These are phyloP conservation scores for Trachelus troglodyta DNA, from an alignment of 2,888 invertebrate species.

Conservation along the genomic window DNA sequence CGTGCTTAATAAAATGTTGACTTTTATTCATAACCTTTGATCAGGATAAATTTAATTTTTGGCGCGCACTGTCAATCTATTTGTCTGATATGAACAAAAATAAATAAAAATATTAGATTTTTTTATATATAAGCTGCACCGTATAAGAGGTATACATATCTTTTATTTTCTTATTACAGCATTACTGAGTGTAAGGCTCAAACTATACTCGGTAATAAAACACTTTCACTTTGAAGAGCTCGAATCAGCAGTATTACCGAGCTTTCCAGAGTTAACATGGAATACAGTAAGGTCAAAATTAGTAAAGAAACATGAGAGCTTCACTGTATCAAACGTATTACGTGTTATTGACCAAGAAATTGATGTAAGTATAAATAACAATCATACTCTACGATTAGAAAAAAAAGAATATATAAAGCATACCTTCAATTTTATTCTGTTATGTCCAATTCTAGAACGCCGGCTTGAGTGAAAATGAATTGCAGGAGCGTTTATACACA, in stretches of 20 bases:
- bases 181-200: slow-evolving; percentile 17
- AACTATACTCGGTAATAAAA: slow-evolving; percentile 36
- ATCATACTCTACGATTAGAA: neutral
- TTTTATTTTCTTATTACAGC: neutral
- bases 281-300: slow-evolving; percentile 36
- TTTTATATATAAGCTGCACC: neutral
- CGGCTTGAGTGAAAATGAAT: slow-evolving; percentile 29
- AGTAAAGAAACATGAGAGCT: slow-evolving; percentile 42
- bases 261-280: slow-evolving; percentile 56
- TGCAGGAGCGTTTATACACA: slow-evolving; percentile 42
- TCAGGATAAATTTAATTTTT: neutral
- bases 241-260: slow-evolving; percentile 45
- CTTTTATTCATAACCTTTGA: neutral
- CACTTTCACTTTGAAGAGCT: slow-evolving; percentile 56
- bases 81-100: neutral
- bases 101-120: neutral
- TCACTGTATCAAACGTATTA: slow-evolving; percentile 40
- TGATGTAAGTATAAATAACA: slow-evolving; percentile 39
- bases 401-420: neutral
- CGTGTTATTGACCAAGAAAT: slow-evolving; percentile 39
- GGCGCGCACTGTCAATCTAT: neutral
- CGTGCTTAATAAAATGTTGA: too few species aligned
- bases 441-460: slow-evolving; percentile 29
- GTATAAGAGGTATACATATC: neutral
- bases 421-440: neutral